phyloP scores from a whole-genome alignment of 1,140 invertebrate genomes.

The Drosophila ogumai region DNA sequence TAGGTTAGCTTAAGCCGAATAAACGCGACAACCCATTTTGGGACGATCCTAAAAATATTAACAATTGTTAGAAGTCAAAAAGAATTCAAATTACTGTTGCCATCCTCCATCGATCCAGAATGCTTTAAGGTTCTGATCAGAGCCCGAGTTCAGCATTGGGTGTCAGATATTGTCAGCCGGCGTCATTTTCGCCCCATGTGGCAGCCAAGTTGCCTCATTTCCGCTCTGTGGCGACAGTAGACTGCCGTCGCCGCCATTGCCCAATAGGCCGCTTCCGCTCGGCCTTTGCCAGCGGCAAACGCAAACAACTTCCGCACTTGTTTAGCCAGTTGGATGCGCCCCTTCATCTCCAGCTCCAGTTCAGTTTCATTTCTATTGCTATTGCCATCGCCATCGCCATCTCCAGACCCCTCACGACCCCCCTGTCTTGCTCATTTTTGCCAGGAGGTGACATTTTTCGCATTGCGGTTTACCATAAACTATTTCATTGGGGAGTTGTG shows the following conservation, averaged over 20 bases:
- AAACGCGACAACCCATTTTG: slow-evolving; percentile 9
- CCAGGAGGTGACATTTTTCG: slow-evolving; percentile 84
- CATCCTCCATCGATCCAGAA: neutral
- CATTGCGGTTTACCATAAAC: slow-evolving; percentile 84
- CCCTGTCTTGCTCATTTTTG: slow-evolving; percentile 70
- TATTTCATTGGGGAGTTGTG: slow-evolving; percentile 80
- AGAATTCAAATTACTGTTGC: too few relatives aligned
- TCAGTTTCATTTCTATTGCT: slow-evolving; percentile 1
- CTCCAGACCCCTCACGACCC: slow-evolving; percentile 13
- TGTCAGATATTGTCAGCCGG: slow-evolving; percentile 46
- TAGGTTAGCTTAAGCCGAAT: slow-evolving; percentile 35
- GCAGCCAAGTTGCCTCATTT: slow-evolving; percentile 80
- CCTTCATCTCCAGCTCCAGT: slow-evolving; percentile 12
- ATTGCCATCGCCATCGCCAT: slow-evolving; percentile 6
- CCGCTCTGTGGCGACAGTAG: slow-evolving; percentile 72
- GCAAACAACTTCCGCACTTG: slow-evolving; percentile 80
- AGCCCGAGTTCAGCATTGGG: neutral
- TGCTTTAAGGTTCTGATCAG: slow-evolving; percentile 29
- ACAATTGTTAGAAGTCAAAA: neutral
- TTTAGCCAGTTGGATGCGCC: slow-evolving; percentile 55
- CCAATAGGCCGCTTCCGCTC: slow-evolving; percentile 69
- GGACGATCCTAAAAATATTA: neutral
- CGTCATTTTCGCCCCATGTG: slow-evolving; percentile 64
- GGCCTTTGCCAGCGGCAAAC: slow-evolving; percentile 70
- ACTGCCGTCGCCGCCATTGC: slow-evolving; percentile 55